Conservation (phyloP, 2,888 invertebrate species). For the Sialis lutaria region DNA sequence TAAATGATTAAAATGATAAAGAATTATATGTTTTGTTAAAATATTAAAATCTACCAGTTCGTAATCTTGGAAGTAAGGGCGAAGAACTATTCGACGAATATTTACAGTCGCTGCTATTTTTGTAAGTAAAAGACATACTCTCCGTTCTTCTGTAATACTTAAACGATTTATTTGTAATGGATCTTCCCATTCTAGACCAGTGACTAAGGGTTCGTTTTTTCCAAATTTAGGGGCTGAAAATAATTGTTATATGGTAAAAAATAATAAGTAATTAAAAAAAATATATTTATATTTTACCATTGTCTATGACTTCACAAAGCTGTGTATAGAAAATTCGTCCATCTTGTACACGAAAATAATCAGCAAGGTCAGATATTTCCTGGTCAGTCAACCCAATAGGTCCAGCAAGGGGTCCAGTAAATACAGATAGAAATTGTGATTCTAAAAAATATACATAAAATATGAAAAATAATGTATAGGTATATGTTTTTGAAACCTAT, state of each 20-base stretch:
- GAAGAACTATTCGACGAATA: conserved; percentile 39
- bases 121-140: conserved; percentile 48
- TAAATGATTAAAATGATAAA: conserved; percentile 1
- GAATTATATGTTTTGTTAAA: neutral
- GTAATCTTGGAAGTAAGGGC: conserved; percentile 60
- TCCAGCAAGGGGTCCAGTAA: conserved; percentile 47
- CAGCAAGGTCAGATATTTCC: conserved; percentile 54
- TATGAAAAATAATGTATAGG: neutral
- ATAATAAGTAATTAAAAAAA: neutral
- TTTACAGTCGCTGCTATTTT: conserved; percentile 47
- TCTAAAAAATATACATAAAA: conserved; percentile 26
- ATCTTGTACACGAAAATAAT: conserved; percentile 66
- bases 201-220: conserved; percentile 27
- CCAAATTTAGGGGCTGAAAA: conserved; percentile 29
- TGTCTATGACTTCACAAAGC: conserved; percentile 54
- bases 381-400: conserved; percentile 50
- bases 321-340: conserved; percentile 60
- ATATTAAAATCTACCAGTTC: conserved; percentile 32
- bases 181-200: conserved; percentile 49
- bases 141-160: conserved; percentile 45
- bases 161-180: conserved; percentile 46
- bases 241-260: neutral
- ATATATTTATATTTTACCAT: conserved; percentile 26
- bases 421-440: conserved; percentile 51
- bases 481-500: neutral